These are phyloP conservation scores for Exocentrus adspersus DNA, from an alignment of 2,888 invertebrate genomes.

Conservation along the genomic window DNA sequence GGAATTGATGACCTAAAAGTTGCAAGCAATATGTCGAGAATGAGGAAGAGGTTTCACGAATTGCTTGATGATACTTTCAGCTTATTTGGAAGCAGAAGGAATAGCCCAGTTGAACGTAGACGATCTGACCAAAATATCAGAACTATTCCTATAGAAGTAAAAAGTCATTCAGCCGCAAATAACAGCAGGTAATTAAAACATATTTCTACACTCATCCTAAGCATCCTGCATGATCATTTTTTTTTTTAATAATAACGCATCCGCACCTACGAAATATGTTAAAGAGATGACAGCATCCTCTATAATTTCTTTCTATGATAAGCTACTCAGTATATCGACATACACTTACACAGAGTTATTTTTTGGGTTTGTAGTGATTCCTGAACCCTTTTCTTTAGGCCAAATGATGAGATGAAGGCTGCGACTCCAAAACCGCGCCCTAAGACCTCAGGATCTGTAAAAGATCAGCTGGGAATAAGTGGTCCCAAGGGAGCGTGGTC, in stretches of 20 bases:
- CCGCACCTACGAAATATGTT: too few relatives aligned
- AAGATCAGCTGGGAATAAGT: constrained; percentile 54
- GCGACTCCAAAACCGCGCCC: constrained; percentile 53
- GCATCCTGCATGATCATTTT: too few relatives aligned
- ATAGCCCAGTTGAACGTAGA: constrained; percentile 62
- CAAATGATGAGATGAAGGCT: constrained; percentile 45
- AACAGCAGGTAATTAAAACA: too few relatives aligned
- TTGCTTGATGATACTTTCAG: constrained; percentile 83
- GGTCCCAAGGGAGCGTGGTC: constrained; percentile 67
- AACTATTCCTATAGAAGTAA: constrained; percentile 55
- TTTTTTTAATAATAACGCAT: too few relatives aligned
- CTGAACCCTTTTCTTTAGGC: constrained; percentile 34
- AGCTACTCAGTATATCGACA: too few relatives aligned
- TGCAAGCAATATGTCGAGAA: constrained; percentile 68
- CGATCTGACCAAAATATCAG: constrained; percentile 36
- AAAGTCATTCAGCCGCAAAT: constrained; percentile 60
- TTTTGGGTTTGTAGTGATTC: background rate
- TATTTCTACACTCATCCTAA: too few relatives aligned
- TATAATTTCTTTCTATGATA: too few relatives aligned
- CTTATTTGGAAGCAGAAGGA: constrained; percentile 74
- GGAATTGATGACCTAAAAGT: constrained; percentile 59
- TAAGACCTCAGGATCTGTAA: constrained; percentile 58
- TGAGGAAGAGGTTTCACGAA: constrained; percentile 79
- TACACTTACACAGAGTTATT: background rate
- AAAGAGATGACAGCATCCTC: too few relatives aligned